Evolutionary conservation across 1,140 invertebrate species (phyloP).

Genomic region (Dendroctonus valens): DNA sequence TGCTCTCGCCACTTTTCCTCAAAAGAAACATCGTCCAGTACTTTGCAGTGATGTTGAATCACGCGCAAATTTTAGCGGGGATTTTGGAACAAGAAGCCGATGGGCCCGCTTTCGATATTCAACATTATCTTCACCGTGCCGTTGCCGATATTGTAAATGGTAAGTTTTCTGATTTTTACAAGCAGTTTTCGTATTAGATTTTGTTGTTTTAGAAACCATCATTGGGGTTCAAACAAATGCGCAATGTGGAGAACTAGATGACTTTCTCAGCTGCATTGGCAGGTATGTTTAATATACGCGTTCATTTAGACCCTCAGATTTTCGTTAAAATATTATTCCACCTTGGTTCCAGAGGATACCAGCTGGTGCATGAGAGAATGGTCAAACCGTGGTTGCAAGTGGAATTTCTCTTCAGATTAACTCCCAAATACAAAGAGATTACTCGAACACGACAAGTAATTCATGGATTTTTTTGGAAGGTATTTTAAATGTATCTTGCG

Average conservation of each 20-base stretch:
- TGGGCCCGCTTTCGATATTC: constrained; percentile 13
- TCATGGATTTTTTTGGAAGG: constrained; percentile 25
- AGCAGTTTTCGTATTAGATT: background rate
- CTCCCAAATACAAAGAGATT: constrained; percentile 19
- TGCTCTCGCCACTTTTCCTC: constrained; percentile 18
- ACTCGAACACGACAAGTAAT: constrained; percentile 10
- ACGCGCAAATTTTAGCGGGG: constrained; percentile 7
- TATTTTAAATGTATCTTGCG: background rate
- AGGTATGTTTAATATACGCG: constrained; percentile 9
- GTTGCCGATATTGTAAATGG: constrained; percentile 24
- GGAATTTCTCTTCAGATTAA: constrained; percentile 25
- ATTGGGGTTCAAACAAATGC: constrained; percentile 27
- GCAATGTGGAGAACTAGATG: constrained; percentile 24
- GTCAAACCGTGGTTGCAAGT: constrained; percentile 31
- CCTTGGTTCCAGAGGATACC: constrained; percentile 25
- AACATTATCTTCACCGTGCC: constrained; percentile 18
- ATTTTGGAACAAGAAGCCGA: constrained; percentile 19
- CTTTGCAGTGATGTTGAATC: constrained; percentile 11
- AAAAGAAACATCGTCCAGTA: constrained; percentile 17
- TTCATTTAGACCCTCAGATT: background rate
- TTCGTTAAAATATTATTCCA: background rate
- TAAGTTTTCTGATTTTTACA: background rate
- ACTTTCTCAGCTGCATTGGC: constrained; percentile 10
- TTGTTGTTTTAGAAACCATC: constrained; percentile 23
- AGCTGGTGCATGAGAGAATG: constrained; percentile 29